Conservation (phyloP, 2,113 vertebrate species). For the Elephas maximus region DNA sequence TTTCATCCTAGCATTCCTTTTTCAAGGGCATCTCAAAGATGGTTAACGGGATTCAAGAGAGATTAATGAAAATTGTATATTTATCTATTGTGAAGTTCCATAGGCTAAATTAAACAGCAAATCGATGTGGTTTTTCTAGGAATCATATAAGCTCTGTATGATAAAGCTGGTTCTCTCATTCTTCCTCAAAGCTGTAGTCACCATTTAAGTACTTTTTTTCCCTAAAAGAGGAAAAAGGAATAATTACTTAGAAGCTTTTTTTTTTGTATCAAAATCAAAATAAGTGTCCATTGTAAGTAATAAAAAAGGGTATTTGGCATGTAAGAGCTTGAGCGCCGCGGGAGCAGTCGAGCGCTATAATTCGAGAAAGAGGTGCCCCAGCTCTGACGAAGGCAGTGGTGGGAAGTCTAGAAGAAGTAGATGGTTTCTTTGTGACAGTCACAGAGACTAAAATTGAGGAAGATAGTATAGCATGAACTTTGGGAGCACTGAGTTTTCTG, state of each 20-base stretch:
- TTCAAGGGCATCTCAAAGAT: not conserved
- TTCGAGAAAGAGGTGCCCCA: not conserved
- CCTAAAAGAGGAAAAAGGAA: not conserved
- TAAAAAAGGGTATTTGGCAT: not conserved
- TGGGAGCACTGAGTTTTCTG: not conserved
- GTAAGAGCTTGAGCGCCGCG: not conserved
- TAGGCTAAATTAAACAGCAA: not conserved
- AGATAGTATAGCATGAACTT: not conserved
- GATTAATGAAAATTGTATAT: not conserved
- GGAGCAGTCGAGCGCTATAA: not conserved
- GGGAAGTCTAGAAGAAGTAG: not conserved
- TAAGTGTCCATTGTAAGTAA: not conserved
- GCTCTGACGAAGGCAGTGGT: not conserved
- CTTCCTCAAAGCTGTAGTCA: not conserved
- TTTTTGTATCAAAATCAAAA: constrained; percentile 19
- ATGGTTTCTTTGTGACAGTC: not conserved
- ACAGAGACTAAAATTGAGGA: not conserved
- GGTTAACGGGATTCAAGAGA: not conserved
- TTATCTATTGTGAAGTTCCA: not conserved
- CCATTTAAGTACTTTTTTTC: not conserved
- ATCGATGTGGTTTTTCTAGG: not conserved
- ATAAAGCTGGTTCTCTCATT: not conserved
- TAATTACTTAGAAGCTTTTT: not conserved
- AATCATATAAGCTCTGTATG: accelerated
- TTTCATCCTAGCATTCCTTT: not conserved